A percentile compares a stretch with the other conserved stretches of the same genome.
Evolutionary conservation across 2,888 invertebrate species (phyloP).

Genomic region (Mimumesa dahlbomi): DNA sequence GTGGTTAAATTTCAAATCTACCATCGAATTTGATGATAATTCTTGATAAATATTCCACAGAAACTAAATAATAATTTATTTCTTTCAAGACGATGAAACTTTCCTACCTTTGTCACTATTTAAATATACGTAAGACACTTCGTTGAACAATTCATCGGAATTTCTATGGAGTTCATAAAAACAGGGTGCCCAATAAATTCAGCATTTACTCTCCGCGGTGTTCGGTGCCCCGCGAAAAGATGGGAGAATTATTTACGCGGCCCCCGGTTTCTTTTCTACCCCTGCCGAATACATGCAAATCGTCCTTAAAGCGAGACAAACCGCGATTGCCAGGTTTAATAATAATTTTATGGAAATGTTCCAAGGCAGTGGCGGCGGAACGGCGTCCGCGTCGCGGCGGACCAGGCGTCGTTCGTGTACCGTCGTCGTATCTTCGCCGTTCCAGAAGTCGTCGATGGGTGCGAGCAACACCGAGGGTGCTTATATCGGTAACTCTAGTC

Average conservation of each 20-base stretch:
- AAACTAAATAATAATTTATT: too few relatives aligned
- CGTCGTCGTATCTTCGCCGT: constrained; percentile 35
- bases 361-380: constrained; percentile 46
- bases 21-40: too few relatives aligned
- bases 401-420: constrained; percentile 9
- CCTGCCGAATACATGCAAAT: constrained; percentile 25
- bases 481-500: constrained; percentile 65
- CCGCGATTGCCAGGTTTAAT: constrained; percentile 64
- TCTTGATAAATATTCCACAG: too few relatives aligned
- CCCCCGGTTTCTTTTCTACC: not conserved
- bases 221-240: too few relatives aligned
- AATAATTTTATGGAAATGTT: constrained; percentile 77
- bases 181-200: too few relatives aligned
- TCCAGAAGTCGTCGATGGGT: constrained; percentile 12
- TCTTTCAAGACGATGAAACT: too few relatives aligned
- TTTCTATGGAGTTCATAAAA: too few relatives aligned
- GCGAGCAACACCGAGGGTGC: constrained; percentile 51
- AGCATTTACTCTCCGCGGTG: too few relatives aligned
- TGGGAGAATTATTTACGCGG: not conserved
- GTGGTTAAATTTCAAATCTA: too few relatives aligned
- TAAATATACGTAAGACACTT: too few relatives aligned
- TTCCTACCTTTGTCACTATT: too few relatives aligned
- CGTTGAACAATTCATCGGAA: too few relatives aligned
- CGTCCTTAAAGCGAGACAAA: constrained; percentile 44
- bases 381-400: constrained; percentile 37